Evolutionary conservation across 2,797 vertebrate genomes (phyloP).

Genomic region (Xyrichtys novacula): DNA sequence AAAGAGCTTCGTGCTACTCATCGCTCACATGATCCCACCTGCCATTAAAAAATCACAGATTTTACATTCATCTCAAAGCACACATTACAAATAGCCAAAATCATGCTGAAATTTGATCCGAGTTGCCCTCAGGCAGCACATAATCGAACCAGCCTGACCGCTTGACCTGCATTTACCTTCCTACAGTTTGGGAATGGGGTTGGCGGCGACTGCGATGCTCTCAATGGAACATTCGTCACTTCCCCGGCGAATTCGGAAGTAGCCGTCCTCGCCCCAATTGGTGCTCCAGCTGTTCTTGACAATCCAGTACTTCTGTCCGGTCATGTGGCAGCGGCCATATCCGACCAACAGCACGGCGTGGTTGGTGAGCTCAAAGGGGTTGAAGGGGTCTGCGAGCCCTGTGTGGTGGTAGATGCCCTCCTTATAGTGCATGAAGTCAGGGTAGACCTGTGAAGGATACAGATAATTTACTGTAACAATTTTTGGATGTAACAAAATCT

Average conservation of each 20-base stretch:
- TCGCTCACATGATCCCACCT: neutral
- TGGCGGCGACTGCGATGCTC: slow-evolving; percentile 90
- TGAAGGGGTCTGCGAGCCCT: slow-evolving; percentile 85
- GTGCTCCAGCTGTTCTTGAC: slow-evolving; percentile 97
- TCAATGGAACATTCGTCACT: slow-evolving; percentile 93
- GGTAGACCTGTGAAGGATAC: slow-evolving; percentile 84
- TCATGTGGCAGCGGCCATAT: slow-evolving; percentile 87
- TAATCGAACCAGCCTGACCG: neutral
- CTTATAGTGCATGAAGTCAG: slow-evolving; percentile 91
- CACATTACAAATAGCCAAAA: neutral
- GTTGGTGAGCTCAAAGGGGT: slow-evolving; percentile 96
- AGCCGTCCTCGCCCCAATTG: slow-evolving; percentile 92
- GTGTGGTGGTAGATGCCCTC: slow-evolving; percentile 97
- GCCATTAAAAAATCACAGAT: slow-evolving; percentile 1
- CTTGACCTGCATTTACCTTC: neutral
- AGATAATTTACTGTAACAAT: neutral
- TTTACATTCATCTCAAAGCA: neutral
- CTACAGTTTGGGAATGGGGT: slow-evolving; percentile 89
- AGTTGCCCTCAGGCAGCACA: neutral
- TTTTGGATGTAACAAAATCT: no score
- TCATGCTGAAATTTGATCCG: neutral
- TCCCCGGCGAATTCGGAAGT: slow-evolving; percentile 94
- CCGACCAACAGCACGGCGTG: slow-evolving; percentile 95
- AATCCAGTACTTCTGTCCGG: slow-evolving; percentile 91
- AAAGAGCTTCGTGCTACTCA: neutral